phyloP scores from a whole-genome alignment of 2,888 invertebrate genomes.

The Diaperis boleti region DNA sequence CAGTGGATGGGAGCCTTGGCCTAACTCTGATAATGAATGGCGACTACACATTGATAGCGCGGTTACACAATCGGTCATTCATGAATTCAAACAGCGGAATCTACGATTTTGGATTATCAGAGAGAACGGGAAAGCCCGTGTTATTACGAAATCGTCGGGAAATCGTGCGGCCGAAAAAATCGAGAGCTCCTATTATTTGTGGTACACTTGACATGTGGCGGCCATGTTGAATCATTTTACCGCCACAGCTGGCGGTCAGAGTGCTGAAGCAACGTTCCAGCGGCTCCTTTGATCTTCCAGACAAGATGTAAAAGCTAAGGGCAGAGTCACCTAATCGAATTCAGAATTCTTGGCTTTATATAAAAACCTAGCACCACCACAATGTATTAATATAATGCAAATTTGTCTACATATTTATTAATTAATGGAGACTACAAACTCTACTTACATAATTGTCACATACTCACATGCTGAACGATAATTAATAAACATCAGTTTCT shows the following conservation, averaged over 20 bases:
- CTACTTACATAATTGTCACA: no score
- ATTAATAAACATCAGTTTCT: no score
- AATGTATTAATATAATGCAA: slow-evolving; percentile 35
- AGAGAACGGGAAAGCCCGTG: no score
- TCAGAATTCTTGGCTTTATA: slow-evolving; percentile 38
- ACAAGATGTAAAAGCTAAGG: slow-evolving; percentile 43
- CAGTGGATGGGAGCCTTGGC: slow-evolving; percentile 12
- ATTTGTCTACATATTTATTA: slow-evolving; percentile 6
- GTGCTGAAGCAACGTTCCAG: slow-evolving; percentile 46
- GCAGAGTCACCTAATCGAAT: slow-evolving; percentile 45
- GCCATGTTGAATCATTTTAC: slow-evolving; percentile 45
- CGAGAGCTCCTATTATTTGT: slow-evolving; percentile 32
- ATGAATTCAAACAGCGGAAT: slow-evolving; percentile 14
- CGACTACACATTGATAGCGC: slow-evolving; percentile 11
- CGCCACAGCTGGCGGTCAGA: slow-evolving; percentile 46
- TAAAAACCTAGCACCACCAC: slow-evolving; percentile 24
- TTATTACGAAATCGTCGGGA: no score
- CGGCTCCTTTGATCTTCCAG: slow-evolving; percentile 43
- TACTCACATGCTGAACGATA: no score
- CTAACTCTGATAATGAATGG: slow-evolving; percentile 32
- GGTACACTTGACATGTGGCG: slow-evolving; percentile 42
- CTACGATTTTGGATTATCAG: no score
- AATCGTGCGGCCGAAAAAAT: no score
- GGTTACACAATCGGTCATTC: slow-evolving; percentile 24
- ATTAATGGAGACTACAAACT: no score